A percentile compares a stretch with the other conserved stretches of the same genome.
Conservation (phyloP, 2,113 vertebrate genomes). For the Agelaius phoeniceus region DNA sequence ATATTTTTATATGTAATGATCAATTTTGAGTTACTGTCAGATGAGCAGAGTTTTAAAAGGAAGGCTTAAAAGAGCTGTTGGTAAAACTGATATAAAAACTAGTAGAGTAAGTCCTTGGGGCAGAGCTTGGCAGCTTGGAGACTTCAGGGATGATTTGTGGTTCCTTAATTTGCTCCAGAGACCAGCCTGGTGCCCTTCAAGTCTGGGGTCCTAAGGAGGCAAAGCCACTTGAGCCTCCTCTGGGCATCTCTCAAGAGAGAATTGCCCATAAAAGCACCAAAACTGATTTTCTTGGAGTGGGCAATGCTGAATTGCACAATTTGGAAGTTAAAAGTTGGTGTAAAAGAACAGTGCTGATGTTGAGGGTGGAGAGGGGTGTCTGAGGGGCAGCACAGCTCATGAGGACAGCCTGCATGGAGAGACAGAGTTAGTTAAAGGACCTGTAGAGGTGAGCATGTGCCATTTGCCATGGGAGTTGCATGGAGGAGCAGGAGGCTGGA, state of each 20-base stretch:
- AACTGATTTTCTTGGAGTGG: not conserved
- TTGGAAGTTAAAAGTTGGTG: not conserved
- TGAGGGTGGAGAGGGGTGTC: not conserved
- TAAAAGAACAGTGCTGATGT: not conserved
- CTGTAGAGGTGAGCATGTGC: not conserved
- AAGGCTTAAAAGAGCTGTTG: not conserved
- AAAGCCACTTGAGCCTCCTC: not conserved
- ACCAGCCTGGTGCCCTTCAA: not conserved
- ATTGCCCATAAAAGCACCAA: not conserved
- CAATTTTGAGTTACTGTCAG: not conserved
- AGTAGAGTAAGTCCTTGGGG: not conserved
- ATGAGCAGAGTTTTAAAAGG: not conserved
- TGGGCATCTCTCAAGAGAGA: not conserved
- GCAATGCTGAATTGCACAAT: not conserved
- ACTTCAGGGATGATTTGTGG: not conserved
- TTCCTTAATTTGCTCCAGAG: not conserved
- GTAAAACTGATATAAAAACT: not conserved
- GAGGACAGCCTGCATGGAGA: not conserved
- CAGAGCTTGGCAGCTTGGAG: not conserved
- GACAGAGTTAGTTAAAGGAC: not conserved
- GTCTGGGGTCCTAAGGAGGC: not conserved
- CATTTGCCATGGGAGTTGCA: not conserved
- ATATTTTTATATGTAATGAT: not conserved
- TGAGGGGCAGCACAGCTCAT: not conserved
- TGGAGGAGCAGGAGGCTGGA: not conserved